These are phyloP conservation scores for Mobula hypostoma DNA, from an alignment of 2,113 vertebrate species.

Conservation along the genomic window DNA sequence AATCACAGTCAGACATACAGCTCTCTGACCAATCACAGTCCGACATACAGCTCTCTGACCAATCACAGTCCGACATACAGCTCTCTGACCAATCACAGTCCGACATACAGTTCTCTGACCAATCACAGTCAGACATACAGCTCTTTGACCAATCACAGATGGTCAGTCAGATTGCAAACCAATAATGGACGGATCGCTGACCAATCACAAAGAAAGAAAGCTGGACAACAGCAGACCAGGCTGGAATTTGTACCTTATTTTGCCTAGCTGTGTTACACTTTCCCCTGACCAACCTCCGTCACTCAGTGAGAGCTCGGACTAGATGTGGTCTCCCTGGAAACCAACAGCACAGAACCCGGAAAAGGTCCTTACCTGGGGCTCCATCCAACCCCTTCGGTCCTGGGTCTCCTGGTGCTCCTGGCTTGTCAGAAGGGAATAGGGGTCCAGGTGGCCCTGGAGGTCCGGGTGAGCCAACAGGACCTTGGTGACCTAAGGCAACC, in stretches of 20 bases:
- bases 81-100: no score
- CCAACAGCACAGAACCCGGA: neutral
- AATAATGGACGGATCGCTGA: no score
- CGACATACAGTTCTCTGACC: no score
- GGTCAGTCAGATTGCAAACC: no score
- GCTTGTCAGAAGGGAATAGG: conserved; percentile 59
- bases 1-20: neutral
- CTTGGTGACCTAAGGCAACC: conserved; percentile 62
- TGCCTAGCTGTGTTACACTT: no score
- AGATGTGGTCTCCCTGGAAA: neutral
- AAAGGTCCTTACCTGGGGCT: conserved; percentile 60
- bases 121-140: no score
- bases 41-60: neutral
- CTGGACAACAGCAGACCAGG: no score
- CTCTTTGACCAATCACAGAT: no score
- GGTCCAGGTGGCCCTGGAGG: conserved; percentile 62
- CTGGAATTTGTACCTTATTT: no score
- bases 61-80: neutral
- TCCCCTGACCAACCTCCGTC: neutral
- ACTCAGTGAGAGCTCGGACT: neutral
- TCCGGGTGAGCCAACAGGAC: conserved; percentile 65
- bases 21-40: neutral
- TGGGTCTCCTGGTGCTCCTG: conserved; percentile 66
- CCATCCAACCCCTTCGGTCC: conserved; percentile 69
- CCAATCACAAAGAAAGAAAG: no score